Evolutionary conservation across 2,113 vertebrate species (phyloP).

Genomic region (Beaufortia kweichowensis): DNA sequence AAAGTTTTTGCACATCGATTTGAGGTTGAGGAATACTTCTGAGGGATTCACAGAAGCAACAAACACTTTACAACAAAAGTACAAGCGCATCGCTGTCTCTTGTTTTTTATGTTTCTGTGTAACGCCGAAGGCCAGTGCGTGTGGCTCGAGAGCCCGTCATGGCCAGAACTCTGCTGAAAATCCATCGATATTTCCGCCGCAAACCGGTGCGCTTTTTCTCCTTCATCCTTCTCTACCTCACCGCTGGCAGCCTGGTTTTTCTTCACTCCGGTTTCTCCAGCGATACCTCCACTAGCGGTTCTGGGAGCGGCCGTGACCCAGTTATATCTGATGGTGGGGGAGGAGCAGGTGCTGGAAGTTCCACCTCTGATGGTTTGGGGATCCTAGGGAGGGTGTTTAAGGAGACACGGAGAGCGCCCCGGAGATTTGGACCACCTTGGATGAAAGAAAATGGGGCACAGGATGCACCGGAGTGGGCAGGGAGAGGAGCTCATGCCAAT

Average conservation of each 20-base stretch:
- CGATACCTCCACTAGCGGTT: slow-evolving; percentile 60
- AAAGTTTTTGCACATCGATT: neutral
- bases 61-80: neutral
- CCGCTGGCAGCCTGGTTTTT: slow-evolving; percentile 89
- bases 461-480: slow-evolving; percentile 59
- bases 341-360: slow-evolving; percentile 51
- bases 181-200: slow-evolving; percentile 90
- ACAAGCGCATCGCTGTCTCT: slow-evolving; percentile 39
- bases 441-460: slow-evolving; percentile 73
- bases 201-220: slow-evolving; percentile 91
- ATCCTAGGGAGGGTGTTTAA: slow-evolving; percentile 77
- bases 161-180: slow-evolving; percentile 88
- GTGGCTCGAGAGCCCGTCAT: slow-evolving; percentile 74
- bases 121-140: slow-evolving; percentile 52
- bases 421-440: slow-evolving; percentile 79
- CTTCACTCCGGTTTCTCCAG: slow-evolving; percentile 84
- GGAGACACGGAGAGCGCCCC: slow-evolving; percentile 59
- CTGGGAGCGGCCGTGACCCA: slow-evolving; percentile 59
- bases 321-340: slow-evolving; percentile 58
- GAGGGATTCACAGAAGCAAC: neutral
- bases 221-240: slow-evolving; percentile 91
- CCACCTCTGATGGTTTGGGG: slow-evolving; percentile 65
- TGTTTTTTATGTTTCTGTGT: slow-evolving; percentile 68
- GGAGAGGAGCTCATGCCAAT: slow-evolving; percentile 73
- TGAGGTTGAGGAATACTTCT: neutral